Evolutionary conservation across 2,888 invertebrate species (phyloP).

Genomic region (Stomorhina lunata): DNA sequence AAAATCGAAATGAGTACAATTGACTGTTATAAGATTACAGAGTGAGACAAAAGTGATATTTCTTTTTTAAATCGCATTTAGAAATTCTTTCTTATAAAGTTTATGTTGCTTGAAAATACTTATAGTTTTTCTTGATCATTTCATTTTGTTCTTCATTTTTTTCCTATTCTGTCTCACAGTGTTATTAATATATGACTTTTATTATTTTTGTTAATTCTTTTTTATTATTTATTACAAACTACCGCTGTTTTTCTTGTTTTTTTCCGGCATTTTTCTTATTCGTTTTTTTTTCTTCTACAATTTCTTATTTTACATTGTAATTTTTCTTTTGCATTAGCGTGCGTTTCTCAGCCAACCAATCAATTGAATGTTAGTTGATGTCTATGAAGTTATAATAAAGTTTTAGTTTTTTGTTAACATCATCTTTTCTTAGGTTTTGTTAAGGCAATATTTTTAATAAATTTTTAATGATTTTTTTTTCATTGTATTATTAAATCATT

Average conservation of each 20-base stretch:
- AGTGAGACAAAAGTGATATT: no score
- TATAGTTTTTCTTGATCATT: no score
- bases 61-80: no score
- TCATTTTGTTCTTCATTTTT: constrained; percentile 4
- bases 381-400: neutral
- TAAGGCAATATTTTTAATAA: neutral
- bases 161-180: neutral
- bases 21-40: constrained; percentile 58
- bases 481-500: constrained; percentile 31
- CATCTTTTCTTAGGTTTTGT: constrained; percentile 53
- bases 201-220: neutral
- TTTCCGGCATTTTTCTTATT: constrained; percentile 39
- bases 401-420: neutral
- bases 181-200: constrained; percentile 27
- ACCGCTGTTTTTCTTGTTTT: constrained; percentile 53
- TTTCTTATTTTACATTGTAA: constrained; percentile 34
- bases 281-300: constrained; percentile 17
- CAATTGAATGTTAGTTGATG: constrained; percentile 25
- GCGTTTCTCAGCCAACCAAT: constrained; percentile 39
- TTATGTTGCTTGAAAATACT: no score
- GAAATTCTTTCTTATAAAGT: no score
- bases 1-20: constrained; percentile 37
- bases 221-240: constrained; percentile 20
- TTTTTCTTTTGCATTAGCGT: constrained; percentile 43
- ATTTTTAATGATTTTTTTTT: constrained; percentile 11